Base-by-base conservation (phyloP, 2,888 invertebrate species). In the Omphaloscelis lunosa region DNA sequence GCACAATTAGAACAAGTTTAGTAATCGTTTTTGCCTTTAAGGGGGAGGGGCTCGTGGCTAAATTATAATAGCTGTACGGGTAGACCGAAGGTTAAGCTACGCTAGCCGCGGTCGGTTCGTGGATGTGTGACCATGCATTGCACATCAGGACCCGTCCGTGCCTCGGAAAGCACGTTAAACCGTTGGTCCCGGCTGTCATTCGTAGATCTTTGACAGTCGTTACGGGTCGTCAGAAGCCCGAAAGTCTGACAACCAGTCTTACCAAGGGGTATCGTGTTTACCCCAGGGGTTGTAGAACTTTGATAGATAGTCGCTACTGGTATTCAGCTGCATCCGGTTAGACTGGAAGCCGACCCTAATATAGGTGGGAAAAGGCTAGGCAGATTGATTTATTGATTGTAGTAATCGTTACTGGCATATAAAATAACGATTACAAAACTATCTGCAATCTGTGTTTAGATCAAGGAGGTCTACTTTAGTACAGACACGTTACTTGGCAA, bases 381-480 rank as follows among this genome's bases (percentile, higher is more conserved):
- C 11, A 41, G 9, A 17, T 17, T 15, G 11, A 45, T 45, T 11
- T 0, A 41, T 41, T 48, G 17, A 34, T 48, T 17, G 6, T 48
- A 48, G 48, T 34, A 34, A 34, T 5, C 48, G 23, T 53, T 53
- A 39, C 39, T 39, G 20, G 23, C 23, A 29, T 65, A 29, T 72
- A 56, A 61, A 59, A 27, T 45, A 5, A 23, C 8, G 9, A 69
- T 41, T 72, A 27, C 11, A 23, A 41, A 45, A 29, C 7, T 39
- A 41, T 71, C 41, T 53, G 27, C 11, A 34, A 48, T 51, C 34
- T 48, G 12, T 53, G 27, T 41, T 53, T 51, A 51, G 39, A 51
- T 70, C 71, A 72, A 70, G 29, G 72, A 45, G 15, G 45, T 45
- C 45, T 12, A 45, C 45, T 45, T 45, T 45, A 45, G 34, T 3